Evolutionary conservation across 1,140 invertebrate genomes (phyloP).

Genomic region (Anastrepha ludens): DNA sequence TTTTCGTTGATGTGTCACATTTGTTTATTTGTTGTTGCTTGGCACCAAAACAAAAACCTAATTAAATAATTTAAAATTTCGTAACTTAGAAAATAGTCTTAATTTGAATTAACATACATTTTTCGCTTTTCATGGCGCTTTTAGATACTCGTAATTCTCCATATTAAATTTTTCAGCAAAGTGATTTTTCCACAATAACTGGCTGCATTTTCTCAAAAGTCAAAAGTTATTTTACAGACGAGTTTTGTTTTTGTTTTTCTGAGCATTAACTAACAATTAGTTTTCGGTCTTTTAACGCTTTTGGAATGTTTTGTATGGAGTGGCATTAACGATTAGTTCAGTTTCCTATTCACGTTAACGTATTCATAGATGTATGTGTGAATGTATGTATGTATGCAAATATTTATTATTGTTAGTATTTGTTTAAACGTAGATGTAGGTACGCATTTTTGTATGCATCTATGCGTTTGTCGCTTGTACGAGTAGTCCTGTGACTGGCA

Average conservation of each 20-base stretch:
- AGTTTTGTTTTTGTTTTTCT: neutral
- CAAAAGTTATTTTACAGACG: neutral
- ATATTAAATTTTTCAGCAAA: neutral
- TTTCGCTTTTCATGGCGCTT: neutral
- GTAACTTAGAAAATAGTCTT: neutral
- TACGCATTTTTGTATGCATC: neutral
- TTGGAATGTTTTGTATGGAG: conserved; percentile 43
- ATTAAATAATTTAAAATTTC: no score
- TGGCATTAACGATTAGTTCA: neutral
- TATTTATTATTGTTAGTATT: no score
- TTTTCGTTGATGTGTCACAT: neutral
- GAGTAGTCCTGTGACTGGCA: neutral
- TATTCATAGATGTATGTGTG: neutral
- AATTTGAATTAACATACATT: neutral
- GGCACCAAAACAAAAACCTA: neutral
- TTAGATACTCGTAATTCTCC: neutral
- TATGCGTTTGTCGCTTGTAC: neutral
- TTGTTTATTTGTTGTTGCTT: neutral
- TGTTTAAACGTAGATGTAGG: no score
- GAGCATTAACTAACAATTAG: neutral
- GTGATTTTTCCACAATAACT: conserved; percentile 13
- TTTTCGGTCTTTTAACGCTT: conserved; percentile 36
- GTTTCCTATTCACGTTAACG: neutral
- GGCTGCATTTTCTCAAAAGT: neutral
- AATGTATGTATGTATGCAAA: neutral